Evolutionary conservation across 2,888 invertebrate genomes (phyloP), one percentile per base, ranked within the genome.

Genomic region (Ischnus inquisitorius): DNA sequence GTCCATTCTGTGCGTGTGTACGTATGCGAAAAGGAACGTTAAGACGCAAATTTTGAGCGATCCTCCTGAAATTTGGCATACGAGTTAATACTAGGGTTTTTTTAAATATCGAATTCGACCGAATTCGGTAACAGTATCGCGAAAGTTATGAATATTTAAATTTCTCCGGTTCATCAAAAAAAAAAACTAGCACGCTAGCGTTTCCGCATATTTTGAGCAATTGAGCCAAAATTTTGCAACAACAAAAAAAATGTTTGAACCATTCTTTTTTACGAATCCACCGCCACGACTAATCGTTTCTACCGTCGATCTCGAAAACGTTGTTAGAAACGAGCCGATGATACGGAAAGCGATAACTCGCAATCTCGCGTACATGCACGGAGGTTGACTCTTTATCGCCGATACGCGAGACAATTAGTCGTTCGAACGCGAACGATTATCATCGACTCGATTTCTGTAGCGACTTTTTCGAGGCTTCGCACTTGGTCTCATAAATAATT

Each of bases 341-440:
- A 60, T 25, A 14, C 57, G 25, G 12, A 22, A 28, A 25, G 28
- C n/a, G 65, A 54, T 76, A 76, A 43, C 34, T 65, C 28, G 28
- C 51, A 34, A 57, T 65, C 76, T 43, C 67, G 67, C 43, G 41
- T 72, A 25, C 76, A 41, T 39, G 57, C 1, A 34, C 34, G 43
- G 41, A 46, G 3, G 19, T 25, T 41, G 43, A 14, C 25, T 43
- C 43, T 43, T 77, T 68, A 77, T 68, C 68, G 68, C 14, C 60
- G 67, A 77, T 77, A 41, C 43, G 16, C 57, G n/a, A 34, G 54
- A 57, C 41, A 76, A 76, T 54, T 65, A 39, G 39, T 25, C 25
- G 51, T 41, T 34, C 48, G 10, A 43, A 39, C 51, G 12, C 51
- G 16, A 54, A 6, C 39, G 48, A 75, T 75, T 64, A 74, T 74